phyloP scores from a whole-genome alignment of 2,888 invertebrate genomes.

The Colletes collaris region DNA sequence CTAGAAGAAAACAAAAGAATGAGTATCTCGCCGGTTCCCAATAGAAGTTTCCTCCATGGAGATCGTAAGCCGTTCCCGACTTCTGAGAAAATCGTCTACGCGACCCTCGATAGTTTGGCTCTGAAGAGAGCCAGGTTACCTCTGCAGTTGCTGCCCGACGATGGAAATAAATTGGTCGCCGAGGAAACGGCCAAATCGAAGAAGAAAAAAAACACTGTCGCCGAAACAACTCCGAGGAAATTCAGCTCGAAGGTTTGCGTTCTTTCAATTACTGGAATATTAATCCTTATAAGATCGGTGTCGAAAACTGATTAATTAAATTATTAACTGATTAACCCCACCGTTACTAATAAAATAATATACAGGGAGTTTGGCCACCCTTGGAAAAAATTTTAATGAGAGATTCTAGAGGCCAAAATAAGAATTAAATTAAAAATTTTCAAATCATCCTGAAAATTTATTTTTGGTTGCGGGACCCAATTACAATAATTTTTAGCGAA shows the following conservation, averaged over 20 bases:
- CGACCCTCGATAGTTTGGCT: constrained; percentile 79
- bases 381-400: too few relatives aligned
- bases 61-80: constrained; percentile 45
- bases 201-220: constrained; percentile 1
- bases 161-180: constrained; percentile 44
- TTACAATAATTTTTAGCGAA: too few relatives aligned
- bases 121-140: constrained; percentile 76
- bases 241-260: constrained; percentile 26
- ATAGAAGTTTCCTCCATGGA: constrained; percentile 74
- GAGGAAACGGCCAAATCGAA: constrained; percentile 3
- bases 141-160: constrained; percentile 73
- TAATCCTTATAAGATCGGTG: too few relatives aligned
- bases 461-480: too few relatives aligned
- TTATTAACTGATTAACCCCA: too few relatives aligned
- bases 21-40: constrained; percentile 70
- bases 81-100: constrained; percentile 72
- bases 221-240: background rate
- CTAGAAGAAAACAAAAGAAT: constrained; percentile 44
- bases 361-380: too few relatives aligned
- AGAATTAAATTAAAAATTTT: too few relatives aligned
- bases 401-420: too few relatives aligned
- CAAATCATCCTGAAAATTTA: too few relatives aligned
- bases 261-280: too few relatives aligned
- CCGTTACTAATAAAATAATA: too few relatives aligned
- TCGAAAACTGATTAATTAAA: too few relatives aligned